Base-by-base conservation (phyloP, 2,888 invertebrate species). In the Hesperia comma region DNA sequence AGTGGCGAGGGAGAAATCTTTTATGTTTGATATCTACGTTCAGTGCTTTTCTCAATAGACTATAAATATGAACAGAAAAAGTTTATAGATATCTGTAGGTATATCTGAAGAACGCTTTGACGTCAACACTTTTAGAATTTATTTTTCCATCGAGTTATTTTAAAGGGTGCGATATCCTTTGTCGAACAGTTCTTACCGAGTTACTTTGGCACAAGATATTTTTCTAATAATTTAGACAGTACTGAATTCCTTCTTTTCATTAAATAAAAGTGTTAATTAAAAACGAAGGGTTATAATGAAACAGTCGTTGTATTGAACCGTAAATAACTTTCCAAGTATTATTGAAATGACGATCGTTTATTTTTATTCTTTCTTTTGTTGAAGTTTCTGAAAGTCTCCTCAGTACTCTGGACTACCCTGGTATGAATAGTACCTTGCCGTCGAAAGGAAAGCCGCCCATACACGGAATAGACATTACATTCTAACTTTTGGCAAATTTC, bases 401-500 rank as follows among this genome's bases (percentile, higher is more conserved):
- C 37, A 3, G 1, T 37, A 3, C 10, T 1, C 37, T 37, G 37
- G 10, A 37, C 12, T 37, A 37, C 10, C 37, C 37, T 37, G 46
- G 1, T 6, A 3, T 15, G 43, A 26, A 26, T 26, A 5, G 43
- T 7, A 15, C 43, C 17, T 15, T 17, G 17, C 17, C 6, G 43
- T 46, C 43, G 7, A 15, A 46, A 15, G 43, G 43, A 12, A 46
- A 17, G 43, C 6, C 17, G 10, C 12, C 37, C 55, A 17, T 56
- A 49, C 57, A 49, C 15, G 57, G 40, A 8, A 55, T 19, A 56
- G 71, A 72, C 60, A 71, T 75, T 70, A 72, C 77, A 78, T 79
- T 74, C 68, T 64, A 72, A 71, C 69, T 55, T 62, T 78, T 85
- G 85, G 85, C 82, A 53, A 15, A 3, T 68, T 17, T 75, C 84